A percentile compares a stretch with the other conserved stretches of the same genome.
Evolutionary conservation across 2,888 invertebrate genomes (phyloP).

Genomic region (Apoda limacodes): DNA sequence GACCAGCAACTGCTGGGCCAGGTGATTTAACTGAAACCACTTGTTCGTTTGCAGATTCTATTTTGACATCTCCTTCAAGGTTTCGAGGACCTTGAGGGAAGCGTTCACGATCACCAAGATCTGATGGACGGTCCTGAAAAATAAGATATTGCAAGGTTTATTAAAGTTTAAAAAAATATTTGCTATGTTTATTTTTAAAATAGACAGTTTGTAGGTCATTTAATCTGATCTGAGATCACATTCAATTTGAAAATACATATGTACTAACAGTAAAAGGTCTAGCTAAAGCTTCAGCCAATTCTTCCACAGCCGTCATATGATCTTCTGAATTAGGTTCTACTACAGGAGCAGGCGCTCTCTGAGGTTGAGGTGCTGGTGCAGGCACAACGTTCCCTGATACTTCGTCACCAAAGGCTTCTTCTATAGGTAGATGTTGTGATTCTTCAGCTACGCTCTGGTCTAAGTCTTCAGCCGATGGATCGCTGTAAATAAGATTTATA

Average conservation of each 20-base stretch:
- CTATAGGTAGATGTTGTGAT: conserved; percentile 44
- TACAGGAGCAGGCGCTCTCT: conserved; percentile 47
- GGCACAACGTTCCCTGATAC: conserved; percentile 50
- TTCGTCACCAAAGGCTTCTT: conserved; percentile 56
- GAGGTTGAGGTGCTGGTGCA: conserved; percentile 54
- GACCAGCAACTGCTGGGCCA: conserved; percentile 64
- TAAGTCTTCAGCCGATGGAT: conserved; percentile 49
- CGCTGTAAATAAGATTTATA: conserved; percentile 28
- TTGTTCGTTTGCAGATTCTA: conserved; percentile 28
- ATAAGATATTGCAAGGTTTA: conserved; percentile 2
- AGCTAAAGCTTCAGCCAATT: conserved; percentile 54
- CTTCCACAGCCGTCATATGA: conserved; percentile 50
- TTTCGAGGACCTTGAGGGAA: conserved; percentile 86
- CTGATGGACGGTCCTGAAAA: conserved; percentile 62
- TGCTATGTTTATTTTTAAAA: too few relatives aligned
- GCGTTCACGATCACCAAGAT: conserved; percentile 71
- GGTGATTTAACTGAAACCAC: conserved; percentile 62
- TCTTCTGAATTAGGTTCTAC: conserved; percentile 42
- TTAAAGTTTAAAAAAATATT: conserved; percentile 1
- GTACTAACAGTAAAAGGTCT: conserved; percentile 61
- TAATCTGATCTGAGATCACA: too few relatives aligned
- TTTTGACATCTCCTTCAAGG: conserved; percentile 61
- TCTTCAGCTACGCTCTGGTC: conserved; percentile 27
- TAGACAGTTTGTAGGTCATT: too few relatives aligned
- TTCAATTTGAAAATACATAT: too few relatives aligned